Evolutionary conservation across 2,797 vertebrate genomes (phyloP).

Genomic region (Cynodonichthys magdalenae): DNA sequence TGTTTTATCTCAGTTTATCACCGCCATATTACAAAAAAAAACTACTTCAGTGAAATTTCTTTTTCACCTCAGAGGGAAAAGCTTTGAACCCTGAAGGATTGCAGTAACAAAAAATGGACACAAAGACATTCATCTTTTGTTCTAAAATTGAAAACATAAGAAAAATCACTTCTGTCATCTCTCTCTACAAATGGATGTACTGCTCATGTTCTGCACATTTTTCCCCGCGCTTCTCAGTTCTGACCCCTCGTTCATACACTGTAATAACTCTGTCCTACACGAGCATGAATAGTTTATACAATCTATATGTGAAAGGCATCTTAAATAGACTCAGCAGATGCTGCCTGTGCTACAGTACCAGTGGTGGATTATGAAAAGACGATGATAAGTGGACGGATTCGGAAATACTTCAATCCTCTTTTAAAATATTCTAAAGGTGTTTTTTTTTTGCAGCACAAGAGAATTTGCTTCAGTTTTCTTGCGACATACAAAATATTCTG

Average conservation of each 20-base stretch:
- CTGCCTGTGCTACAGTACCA: slow-evolving; percentile 6
- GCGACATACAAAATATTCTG: slow-evolving; percentile 10
- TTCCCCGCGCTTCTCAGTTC: slow-evolving; percentile 1
- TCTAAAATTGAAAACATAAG: slow-evolving; percentile 10
- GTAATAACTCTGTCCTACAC: slow-evolving; percentile 40
- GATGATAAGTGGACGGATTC: slow-evolving; percentile 31
- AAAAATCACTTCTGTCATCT: slow-evolving; percentile 2
- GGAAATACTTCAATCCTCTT: slow-evolving; percentile 9
- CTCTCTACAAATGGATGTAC: not conserved
- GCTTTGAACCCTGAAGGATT: not conserved
- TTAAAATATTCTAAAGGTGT: slow-evolving; percentile 1
- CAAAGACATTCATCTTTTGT: not conserved
- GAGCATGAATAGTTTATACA: slow-evolving; percentile 57
- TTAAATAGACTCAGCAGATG: slow-evolving; percentile 30
- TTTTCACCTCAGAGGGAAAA: not conserved
- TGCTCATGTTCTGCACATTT: not conserved
- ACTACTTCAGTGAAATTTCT: not conserved
- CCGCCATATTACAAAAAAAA: not conserved
- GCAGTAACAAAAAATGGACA: not conserved
- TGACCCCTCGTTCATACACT: slow-evolving; percentile 33
- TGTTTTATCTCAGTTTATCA: not conserved
- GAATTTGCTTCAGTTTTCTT: not conserved
- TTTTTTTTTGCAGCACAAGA: not conserved
- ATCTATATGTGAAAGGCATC: slow-evolving; percentile 46
- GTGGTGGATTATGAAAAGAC: slow-evolving; percentile 35